A percentile compares a stretch with the other conserved stretches of the same genome.
Conservation (phyloP, 2,797 vertebrate species). For the Otolemur crassicaudatus region DNA sequence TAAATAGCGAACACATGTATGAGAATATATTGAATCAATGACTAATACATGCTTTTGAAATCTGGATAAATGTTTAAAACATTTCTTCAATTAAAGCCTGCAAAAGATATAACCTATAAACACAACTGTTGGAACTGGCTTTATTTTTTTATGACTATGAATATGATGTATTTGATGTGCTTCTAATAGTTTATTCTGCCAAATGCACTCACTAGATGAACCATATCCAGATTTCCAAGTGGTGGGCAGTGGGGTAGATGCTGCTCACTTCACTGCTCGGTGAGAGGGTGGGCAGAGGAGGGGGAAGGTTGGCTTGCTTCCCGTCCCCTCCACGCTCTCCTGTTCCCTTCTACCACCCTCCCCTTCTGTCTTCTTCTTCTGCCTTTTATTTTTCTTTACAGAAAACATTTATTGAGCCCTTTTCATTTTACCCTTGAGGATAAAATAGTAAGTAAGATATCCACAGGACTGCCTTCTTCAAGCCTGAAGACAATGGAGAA, state of each 20-base stretch:
- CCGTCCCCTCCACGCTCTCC: fast-evolving
- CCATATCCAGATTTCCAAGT: conserved; percentile 41
- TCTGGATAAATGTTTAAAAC: conserved; percentile 85
- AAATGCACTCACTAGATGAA: conserved; percentile 30
- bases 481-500: neutral
- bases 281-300: neutral
- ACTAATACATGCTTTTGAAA: conserved; percentile 87
- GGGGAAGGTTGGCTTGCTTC: neutral
- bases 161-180: conserved; percentile 51
- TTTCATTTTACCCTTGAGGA: neutral
- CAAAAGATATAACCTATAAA: conserved; percentile 84
- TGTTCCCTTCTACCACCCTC: neutral
- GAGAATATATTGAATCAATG: conserved; percentile 87
- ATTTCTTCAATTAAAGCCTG: conserved; percentile 86
- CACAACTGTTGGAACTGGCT: conserved; percentile 77
- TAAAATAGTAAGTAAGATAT: neutral
- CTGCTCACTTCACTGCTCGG: neutral
- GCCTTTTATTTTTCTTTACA: too few species aligned
- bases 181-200: conserved; percentile 65
- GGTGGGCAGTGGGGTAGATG: neutral
- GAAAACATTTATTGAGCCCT: neutral
- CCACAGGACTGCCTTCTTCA: neutral
- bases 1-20: conserved; percentile 89
- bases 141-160: conserved; percentile 67
- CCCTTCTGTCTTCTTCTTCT: neutral